Evolutionary conservation across 2,797 vertebrate species (phyloP).

Genomic region (Urosaurus nigricauda): DNA sequence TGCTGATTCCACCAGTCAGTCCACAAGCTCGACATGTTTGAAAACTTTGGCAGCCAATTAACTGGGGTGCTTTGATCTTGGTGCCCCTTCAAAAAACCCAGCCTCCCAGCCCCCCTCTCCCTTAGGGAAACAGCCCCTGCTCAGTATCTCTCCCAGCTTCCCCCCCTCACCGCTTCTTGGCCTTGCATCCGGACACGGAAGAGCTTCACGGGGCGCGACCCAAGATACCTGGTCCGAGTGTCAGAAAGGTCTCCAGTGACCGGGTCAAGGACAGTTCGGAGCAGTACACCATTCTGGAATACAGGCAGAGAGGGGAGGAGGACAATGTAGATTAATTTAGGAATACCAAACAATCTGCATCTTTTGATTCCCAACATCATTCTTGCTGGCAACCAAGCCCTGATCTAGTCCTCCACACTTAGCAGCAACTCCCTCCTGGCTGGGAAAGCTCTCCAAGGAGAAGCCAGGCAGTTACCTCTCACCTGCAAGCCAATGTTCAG

Average conservation of each 20-base stretch:
- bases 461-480: conserved; percentile 35
- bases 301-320: background rate
- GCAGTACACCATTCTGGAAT: conserved; percentile 91
- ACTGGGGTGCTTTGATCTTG: no score
- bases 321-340: background rate
- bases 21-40: background rate
- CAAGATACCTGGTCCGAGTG: conserved; percentile 95
- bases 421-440: accelerated
- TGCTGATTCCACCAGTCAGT: background rate
- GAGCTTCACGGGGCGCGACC: conserved; percentile 96
- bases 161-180: conserved; percentile 92
- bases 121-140: no score
- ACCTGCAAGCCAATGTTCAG: conserved; percentile 99
- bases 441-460: accelerated
- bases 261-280: conserved; percentile 95
- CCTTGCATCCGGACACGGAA: conserved; percentile 98
- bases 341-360: no score
- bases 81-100: background rate
- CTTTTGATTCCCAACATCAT: background rate
- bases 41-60: background rate
- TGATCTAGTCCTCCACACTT: accelerated
- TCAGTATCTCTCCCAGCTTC: no score
- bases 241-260: conserved; percentile 97
- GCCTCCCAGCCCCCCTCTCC: no score
- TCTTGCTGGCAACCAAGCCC: background rate